These are phyloP conservation scores for Donacobius atricapilla DNA, from an alignment of 2,113 vertebrate species.

Conservation along the genomic window DNA sequence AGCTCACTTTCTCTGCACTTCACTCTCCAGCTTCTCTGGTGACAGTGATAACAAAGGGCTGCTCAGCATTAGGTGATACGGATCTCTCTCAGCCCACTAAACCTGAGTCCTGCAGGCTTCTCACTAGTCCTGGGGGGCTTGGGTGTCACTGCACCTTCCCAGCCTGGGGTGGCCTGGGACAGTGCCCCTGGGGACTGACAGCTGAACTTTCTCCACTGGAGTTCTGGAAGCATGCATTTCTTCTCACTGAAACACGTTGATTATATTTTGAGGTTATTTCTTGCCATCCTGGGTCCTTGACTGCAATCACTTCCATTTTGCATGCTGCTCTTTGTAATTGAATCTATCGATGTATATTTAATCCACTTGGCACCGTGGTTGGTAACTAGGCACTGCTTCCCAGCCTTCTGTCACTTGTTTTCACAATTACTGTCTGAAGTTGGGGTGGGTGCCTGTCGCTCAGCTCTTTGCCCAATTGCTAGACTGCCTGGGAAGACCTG, in stretches of 20 bases:
- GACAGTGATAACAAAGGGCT: slow-evolving; percentile 36
- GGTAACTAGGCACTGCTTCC: slow-evolving; percentile 53
- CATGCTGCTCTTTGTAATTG: slow-evolving; percentile 42
- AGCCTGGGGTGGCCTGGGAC: neutral
- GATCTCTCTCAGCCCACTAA: slow-evolving; percentile 32
- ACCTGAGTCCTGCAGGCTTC: slow-evolving; percentile 4
- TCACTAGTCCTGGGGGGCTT: neutral
- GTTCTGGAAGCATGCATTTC: neutral
- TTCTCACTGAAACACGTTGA: neutral
- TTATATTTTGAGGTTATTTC: neutral
- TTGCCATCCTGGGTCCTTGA: neutral
- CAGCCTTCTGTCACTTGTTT: slow-evolving; percentile 59
- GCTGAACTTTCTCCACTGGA: neutral
- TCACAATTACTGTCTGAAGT: slow-evolving; percentile 36
- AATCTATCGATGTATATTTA: slow-evolving; percentile 63
- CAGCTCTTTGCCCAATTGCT: neutral
- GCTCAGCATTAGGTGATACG: neutral
- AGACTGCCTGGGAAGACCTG: neutral
- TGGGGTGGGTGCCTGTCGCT: neutral
- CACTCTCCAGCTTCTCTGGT: slow-evolving; percentile 23
- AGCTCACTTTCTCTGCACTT: slow-evolving; percentile 23
- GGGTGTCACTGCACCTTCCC: neutral
- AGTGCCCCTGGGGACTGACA: neutral
- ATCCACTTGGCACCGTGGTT: slow-evolving; percentile 35
- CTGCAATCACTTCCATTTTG: slow-evolving; percentile 38